Evolutionary conservation across 2,888 invertebrate genomes (phyloP), one percentile per base, ranked within the genome.

Genomic region (Melangyna quadrimaculata): DNA sequence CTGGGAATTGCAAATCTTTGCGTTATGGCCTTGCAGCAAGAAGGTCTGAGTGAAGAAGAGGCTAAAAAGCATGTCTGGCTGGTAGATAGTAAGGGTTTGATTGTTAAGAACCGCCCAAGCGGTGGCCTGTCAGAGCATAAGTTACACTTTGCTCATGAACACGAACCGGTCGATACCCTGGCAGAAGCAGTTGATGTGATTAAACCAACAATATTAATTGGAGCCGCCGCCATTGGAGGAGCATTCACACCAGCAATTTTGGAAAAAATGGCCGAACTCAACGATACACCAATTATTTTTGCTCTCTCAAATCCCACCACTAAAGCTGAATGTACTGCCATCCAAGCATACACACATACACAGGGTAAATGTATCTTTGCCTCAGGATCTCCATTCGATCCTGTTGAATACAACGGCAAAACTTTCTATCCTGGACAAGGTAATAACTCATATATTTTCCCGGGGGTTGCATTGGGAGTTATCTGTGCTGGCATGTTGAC

Each of bases 321-420:
- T 92, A 98, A 98, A 93, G 98, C 99, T 0, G 99, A 99, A 93
- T 99, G 99, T 91, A 99, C 99, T n/a, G 99, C 99, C n/a, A 97
- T 98, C 92, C 95, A 98, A 89, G 99, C 99, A 4, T 99, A 99
- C 93, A 94, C 92, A 48, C 93, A 95, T 90, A 98, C 99, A 0
- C 95, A 97, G 96, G 99, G 99, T 45, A 95, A 94, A 83, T 97
- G 96, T 71, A 94, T 99, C 84, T 99, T 99, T 93, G 98, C 99
- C 27, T 98, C 98, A 82, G 99, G 99, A 24, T 98, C 98, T 29
- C 99, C 99, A 14, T 99, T 99, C 93, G 94, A 95, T 65, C 96
- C 97, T 0, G 97, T 98, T 78, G 95, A 94, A 70, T 93, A 95
- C 78, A 95, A 96, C 87, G 98, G 97, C 0, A 95, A 96, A 91